These are phyloP conservation scores for Onthophagus taurus DNA, from an alignment of 1,140 invertebrate genomes.

Conservation along the genomic window DNA sequence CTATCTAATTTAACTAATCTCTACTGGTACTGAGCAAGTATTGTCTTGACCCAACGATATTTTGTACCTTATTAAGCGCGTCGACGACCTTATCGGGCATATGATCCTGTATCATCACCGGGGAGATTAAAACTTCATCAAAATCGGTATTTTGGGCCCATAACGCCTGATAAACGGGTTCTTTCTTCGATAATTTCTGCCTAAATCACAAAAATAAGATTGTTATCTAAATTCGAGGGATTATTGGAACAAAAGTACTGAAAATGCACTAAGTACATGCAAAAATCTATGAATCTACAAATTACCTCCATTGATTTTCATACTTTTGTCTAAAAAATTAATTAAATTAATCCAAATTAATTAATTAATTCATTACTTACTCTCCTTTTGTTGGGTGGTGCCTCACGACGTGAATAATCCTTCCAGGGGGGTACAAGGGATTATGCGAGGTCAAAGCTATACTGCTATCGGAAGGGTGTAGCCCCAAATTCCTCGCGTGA, in stretches of 20 bases:
- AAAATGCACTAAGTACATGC: slow-evolving; percentile 2
- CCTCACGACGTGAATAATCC: slow-evolving; percentile 81
- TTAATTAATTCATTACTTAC: slow-evolving; percentile 48
- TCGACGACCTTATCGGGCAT: slow-evolving; percentile 86
- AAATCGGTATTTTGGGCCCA: slow-evolving; percentile 83
- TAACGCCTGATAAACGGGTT: slow-evolving; percentile 82
- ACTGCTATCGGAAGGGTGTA: slow-evolving; percentile 58
- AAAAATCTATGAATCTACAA: neutral
- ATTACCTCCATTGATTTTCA: slow-evolving; percentile 63
- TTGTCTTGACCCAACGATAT: neutral
- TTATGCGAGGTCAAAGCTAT: slow-evolving; percentile 70
- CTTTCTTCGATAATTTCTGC: slow-evolving; percentile 55
- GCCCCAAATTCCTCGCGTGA: slow-evolving; percentile 47
- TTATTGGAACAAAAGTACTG: neutral
- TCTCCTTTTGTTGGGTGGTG: slow-evolving; percentile 76
- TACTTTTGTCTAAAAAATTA: slow-evolving; percentile 55
- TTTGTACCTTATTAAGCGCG: slow-evolving; percentile 73
- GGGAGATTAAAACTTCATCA: slow-evolving; percentile 84
- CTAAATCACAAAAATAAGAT: slow-evolving; percentile 39
- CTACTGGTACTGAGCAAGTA: slow-evolving; percentile 1
- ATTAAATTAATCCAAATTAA: slow-evolving; percentile 27
- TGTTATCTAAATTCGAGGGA: neutral
- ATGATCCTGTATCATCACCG: slow-evolving; percentile 88
- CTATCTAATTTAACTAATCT: slow-evolving; percentile 1
- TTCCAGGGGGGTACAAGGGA: slow-evolving; percentile 79